Conservation (phyloP, 2,888 invertebrate species). For the Platycnemis pennipes region DNA sequence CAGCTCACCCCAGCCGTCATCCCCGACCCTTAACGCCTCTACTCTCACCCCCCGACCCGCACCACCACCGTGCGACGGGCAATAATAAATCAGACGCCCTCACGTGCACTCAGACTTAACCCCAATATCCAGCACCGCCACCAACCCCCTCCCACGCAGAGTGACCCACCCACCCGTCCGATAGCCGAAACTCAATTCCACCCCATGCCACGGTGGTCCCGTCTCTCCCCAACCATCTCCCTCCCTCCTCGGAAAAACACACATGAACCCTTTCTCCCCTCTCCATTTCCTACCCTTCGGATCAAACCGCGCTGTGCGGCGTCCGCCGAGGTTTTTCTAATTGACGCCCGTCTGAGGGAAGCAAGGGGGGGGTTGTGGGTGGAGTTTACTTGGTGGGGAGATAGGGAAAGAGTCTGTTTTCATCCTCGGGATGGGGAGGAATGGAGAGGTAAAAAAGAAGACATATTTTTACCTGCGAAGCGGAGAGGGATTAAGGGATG, state of each 20-base stretch:
- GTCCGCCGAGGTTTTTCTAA: constrained; percentile 1
- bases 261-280: not conserved
- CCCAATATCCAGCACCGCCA: not conserved
- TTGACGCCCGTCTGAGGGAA: not conserved
- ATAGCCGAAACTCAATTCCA: not conserved
- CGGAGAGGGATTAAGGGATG: not conserved
- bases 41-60: not conserved
- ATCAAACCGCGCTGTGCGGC: not conserved
- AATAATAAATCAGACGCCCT: constrained; percentile 49
- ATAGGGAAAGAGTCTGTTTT: not conserved
- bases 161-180: not conserved
- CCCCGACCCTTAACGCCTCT: not conserved
- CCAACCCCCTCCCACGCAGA: no score
- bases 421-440: not conserved
- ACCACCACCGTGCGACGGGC: not conserved
- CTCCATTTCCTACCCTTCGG: constrained; percentile 4
- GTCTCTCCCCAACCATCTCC: not conserved
- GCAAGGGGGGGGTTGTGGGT: not conserved
- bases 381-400: not conserved
- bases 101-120: not conserved
- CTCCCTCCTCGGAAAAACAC: not conserved
- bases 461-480: not conserved
- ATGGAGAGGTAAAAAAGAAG: not conserved
- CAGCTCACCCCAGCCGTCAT: not conserved
- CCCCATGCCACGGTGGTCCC: no score